phyloP scores from a whole-genome alignment of 1,140 invertebrate species.

The Penaeus vannamei region DNA sequence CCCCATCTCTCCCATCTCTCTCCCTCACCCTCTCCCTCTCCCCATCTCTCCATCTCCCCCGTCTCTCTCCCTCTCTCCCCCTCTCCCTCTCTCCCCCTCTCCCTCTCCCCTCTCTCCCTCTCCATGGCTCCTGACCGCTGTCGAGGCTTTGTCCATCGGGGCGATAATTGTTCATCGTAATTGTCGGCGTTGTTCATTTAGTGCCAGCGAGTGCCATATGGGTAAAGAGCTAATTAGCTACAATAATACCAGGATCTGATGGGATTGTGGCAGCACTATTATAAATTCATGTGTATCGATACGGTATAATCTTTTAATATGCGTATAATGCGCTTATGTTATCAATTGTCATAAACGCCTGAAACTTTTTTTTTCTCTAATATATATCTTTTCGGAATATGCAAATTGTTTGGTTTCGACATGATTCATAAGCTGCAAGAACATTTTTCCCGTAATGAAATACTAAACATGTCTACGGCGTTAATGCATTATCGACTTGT shows the following conservation, averaged over 20 bases:
- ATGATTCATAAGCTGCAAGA: too few species aligned
- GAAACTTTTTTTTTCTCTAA: conserved; percentile 23
- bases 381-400: too few species aligned
- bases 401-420: too few species aligned
- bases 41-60: not conserved
- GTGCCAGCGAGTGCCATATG: conserved; percentile 44
- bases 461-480: too few species aligned
- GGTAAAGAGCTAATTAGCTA: conserved; percentile 47
- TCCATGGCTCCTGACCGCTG: not conserved
- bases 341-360: conserved; percentile 44
- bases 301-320: conserved; percentile 57
- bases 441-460: too few species aligned
- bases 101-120: not conserved
- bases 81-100: not conserved
- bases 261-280: conserved; percentile 49
- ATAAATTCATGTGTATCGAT: conserved; percentile 48
- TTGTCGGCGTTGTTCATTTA: not conserved
- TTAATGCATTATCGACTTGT: too few species aligned
- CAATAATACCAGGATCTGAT: conserved; percentile 46
- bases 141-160: not conserved
- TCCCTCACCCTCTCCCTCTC: too few species aligned
- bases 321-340: conserved; percentile 53
- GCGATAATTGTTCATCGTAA: conserved; percentile 6
- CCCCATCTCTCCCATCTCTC: not conserved
- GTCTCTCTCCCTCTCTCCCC: conserved; percentile 32